Evolutionary conservation across 2,888 invertebrate genomes (phyloP).

Genomic region (Polylopha cassiicola): DNA sequence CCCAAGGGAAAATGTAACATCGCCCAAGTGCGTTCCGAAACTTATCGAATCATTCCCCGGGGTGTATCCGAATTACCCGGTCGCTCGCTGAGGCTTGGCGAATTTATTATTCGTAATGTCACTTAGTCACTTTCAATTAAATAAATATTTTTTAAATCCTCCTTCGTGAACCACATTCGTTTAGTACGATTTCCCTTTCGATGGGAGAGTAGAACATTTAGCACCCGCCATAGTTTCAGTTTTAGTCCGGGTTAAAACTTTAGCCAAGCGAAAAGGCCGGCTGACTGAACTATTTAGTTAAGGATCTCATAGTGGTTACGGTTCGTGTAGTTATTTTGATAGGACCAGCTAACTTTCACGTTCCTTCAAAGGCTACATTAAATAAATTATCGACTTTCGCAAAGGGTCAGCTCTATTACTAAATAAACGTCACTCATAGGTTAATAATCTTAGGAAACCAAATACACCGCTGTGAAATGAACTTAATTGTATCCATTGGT

Average conservation of each 20-base stretch:
- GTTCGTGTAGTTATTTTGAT: constrained; percentile 11
- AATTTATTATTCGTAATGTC: no score
- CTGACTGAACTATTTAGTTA: constrained; percentile 11
- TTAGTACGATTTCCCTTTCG: constrained; percentile 1
- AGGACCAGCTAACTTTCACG: no score
- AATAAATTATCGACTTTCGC: constrained; percentile 15
- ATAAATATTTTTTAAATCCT: no score
- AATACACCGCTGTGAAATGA: no score
- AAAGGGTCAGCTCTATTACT: constrained; percentile 2
- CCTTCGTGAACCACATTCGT: constrained; percentile 6
- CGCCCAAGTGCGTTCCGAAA: constrained; percentile 12
- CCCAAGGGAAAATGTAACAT: constrained; percentile 14
- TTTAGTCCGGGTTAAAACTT: not conserved
- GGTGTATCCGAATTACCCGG: constrained; percentile 1
- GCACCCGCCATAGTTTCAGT: constrained; percentile 4
- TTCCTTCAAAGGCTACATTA: constrained; percentile 7
- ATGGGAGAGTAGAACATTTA: not conserved
- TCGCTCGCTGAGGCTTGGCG: no score
- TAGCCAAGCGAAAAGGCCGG: constrained; percentile 6
- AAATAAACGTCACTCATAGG: constrained; percentile 1
- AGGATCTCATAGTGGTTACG: constrained; percentile 8
- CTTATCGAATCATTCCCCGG: constrained; percentile 16
- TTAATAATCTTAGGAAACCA: constrained; percentile 13
- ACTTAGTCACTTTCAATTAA: no score
- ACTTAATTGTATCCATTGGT: no score